Evolutionary conservation across 2,797 vertebrate genomes (phyloP), one percentile per base, ranked within the genome.

Genomic region (Xenops minutus): DNA sequence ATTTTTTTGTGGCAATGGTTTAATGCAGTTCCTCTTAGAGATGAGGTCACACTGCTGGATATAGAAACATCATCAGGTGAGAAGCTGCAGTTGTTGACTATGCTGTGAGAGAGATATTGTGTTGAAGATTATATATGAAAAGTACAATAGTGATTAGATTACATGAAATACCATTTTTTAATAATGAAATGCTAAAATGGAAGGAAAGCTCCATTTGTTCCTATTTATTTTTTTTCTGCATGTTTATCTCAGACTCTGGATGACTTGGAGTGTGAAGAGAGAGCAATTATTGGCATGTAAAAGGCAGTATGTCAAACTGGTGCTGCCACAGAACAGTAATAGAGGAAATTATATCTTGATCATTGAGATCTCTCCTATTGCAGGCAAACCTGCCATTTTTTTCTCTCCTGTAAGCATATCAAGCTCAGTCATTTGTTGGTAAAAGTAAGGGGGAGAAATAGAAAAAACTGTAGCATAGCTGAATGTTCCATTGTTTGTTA

Each of bases 361-460:
- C 73, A 37, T 59, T 3, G 6, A 81, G 64, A 64, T 86, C n/a
- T 41, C n/a, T 94, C 13, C 30, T 78, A 26, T n/a, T 75, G 21
- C 48, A 84, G 36, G 27, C 24, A 95, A 97, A 95, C 39, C 30
- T 84, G 55, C 12, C 30, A 69, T 88, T 89, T 92, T 92, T 51
- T 44, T 66, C 44, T 69, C 69, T 81, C 92, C 62, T 83, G 32
- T 76, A 34, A 86, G 83, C 26, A 7, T 75, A 78, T 86, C 76
- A 84, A 93, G 21, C 72, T 95, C 75, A 80, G 32, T 56, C 7
- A 26, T 54, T 90, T 92, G 56, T 84, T 88, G 54, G n/a, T 92
- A 76, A 85, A 94, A 85, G 66, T n/a, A 76, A 81, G 54, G 14
- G 43, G 11, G 14, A 88, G 46, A 92, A 88, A 21, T 2, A 73